Conservation (phyloP, 2,113 vertebrate species). For the Oncorhynchus tshawytscha region DNA sequence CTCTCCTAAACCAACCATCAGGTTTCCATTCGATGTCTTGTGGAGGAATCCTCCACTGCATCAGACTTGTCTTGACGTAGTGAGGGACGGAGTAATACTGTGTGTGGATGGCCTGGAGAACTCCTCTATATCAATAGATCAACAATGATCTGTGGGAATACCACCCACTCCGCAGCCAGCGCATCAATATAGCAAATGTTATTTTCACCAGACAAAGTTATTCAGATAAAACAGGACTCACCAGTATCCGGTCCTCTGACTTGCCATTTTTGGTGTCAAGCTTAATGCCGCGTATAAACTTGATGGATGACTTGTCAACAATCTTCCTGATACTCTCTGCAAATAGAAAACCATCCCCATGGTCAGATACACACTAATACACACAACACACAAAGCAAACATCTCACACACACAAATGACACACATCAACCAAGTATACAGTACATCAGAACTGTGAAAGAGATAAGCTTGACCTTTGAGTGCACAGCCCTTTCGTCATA, state of each 20-base stretch:
- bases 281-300: slow-evolving; percentile 71
- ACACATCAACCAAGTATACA: slow-evolving; percentile 1
- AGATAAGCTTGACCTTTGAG: slow-evolving; percentile 12
- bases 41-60: too few species aligned
- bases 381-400: background rate
- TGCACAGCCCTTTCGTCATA: slow-evolving; percentile 16
- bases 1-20: background rate
- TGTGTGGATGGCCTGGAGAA: too few species aligned
- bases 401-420: slow-evolving; percentile 3
- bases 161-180: background rate
- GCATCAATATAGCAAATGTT: background rate
- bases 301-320: slow-evolving; percentile 71
- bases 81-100: too few species aligned
- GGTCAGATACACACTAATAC: slow-evolving; percentile 2
- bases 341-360: slow-evolving; percentile 30
- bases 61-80: too few species aligned
- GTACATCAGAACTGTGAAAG: slow-evolving; percentile 15
- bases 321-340: slow-evolving; percentile 77
- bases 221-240: slow-evolving; percentile 43
- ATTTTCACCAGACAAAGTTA: background rate
- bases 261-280: slow-evolving; percentile 72
- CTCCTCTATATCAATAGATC: background rate
- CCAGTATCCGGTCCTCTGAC: slow-evolving; percentile 74
- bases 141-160: background rate
- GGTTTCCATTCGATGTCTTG: too few species aligned